These are phyloP conservation scores for Gulo gulo DNA, from an alignment of 2,113 vertebrate genomes.

Conservation along the genomic window DNA sequence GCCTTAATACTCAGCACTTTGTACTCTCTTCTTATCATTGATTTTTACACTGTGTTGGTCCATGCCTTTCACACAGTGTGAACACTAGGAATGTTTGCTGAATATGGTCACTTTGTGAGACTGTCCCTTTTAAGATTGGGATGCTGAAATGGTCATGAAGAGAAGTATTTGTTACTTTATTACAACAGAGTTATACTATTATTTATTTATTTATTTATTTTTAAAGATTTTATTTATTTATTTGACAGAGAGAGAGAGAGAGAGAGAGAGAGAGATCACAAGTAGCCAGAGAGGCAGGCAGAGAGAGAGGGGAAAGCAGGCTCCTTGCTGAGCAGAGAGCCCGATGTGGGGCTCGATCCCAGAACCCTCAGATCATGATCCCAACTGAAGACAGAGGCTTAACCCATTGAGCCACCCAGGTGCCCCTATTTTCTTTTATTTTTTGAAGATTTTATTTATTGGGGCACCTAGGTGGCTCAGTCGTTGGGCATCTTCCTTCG, in stretches of 20 bases:
- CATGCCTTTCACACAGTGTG: not conserved
- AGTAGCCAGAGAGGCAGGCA: too few species aligned
- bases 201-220: not conserved
- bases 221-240: not conserved
- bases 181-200: not conserved
- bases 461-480: too few species aligned
- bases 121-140: not conserved
- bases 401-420: too few species aligned
- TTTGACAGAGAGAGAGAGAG: too few species aligned
- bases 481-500: too few species aligned
- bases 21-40: not conserved
- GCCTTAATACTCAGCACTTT: not conserved
- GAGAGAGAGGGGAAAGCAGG: too few species aligned
- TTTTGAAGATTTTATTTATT: not conserved
- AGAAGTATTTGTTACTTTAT: not conserved
- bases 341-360: too few species aligned
- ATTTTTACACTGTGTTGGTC: not conserved
- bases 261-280: too few species aligned
- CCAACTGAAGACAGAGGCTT: too few species aligned
- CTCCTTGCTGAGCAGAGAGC: too few species aligned
- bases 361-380: too few species aligned
- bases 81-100: not conserved
- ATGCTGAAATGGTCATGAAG: not conserved
- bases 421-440: not conserved
- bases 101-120: not conserved